Evolutionary conservation across 2,797 vertebrate species (phyloP).

Genomic region (Rallus crepitans): DNA sequence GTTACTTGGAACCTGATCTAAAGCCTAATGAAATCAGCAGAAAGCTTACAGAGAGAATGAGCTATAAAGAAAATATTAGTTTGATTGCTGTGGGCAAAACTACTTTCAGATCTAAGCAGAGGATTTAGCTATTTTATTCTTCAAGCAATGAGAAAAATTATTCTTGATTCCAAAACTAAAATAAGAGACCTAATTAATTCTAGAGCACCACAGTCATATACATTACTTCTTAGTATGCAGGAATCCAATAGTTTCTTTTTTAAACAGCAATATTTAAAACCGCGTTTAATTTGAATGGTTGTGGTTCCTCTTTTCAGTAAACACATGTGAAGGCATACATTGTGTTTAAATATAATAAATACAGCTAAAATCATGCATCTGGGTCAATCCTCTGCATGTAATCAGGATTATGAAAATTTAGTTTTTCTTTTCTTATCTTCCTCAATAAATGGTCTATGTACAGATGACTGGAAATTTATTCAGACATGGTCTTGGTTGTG

Average conservation of each 20-base stretch:
- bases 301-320: slow-evolving; percentile 55
- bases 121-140: slow-evolving; percentile 67
- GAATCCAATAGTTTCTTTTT: slow-evolving; percentile 46
- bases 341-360: slow-evolving; percentile 60
- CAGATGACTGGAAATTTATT: slow-evolving; percentile 47
- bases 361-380: slow-evolving; percentile 71
- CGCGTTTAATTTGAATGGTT: slow-evolving; percentile 26
- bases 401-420: slow-evolving; percentile 72
- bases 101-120: slow-evolving; percentile 69
- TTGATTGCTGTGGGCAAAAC: slow-evolving; percentile 72
- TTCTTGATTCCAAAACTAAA: slow-evolving; percentile 60
- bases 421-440: slow-evolving; percentile 58
- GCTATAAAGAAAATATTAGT: slow-evolving; percentile 71
- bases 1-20: slow-evolving; percentile 71
- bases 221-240: slow-evolving; percentile 43
- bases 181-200: slow-evolving; percentile 61
- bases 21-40: slow-evolving; percentile 67
- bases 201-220: slow-evolving; percentile 16
- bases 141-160: slow-evolving; percentile 65
- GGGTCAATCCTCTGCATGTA: slow-evolving; percentile 69
- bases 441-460: slow-evolving; percentile 48
- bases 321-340: slow-evolving; percentile 44
- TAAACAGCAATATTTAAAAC: slow-evolving; percentile 41
- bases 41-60: slow-evolving; percentile 59
- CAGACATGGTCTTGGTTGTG: slow-evolving; percentile 28